Conservation (phyloP, 2,888 invertebrate species). For the Zaprionus lineosus region DNA sequence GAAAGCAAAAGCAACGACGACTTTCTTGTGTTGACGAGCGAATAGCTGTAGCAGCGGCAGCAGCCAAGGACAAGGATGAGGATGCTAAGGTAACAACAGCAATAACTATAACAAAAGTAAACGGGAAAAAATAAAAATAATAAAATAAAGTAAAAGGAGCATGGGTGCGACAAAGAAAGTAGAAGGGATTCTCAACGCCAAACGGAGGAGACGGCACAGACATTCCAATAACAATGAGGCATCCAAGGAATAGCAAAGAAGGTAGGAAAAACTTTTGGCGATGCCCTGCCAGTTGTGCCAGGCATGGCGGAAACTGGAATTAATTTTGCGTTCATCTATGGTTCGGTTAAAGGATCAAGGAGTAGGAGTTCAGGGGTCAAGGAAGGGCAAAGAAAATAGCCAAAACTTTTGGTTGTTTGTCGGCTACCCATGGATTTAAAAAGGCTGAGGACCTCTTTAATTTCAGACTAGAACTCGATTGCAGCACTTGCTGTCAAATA, state of each 20-base stretch:
- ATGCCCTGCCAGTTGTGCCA: slow-evolving; percentile 32
- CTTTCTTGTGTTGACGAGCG: slow-evolving; percentile 44
- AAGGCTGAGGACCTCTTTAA: slow-evolving; percentile 31
- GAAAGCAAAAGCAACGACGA: slow-evolving; percentile 45
- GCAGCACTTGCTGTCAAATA: slow-evolving; percentile 20
- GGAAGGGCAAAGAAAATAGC: not conserved
- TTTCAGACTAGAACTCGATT: slow-evolving; percentile 29
- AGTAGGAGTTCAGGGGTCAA: slow-evolving; percentile 24
- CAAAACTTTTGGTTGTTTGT: slow-evolving; percentile 63
- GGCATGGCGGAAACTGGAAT: slow-evolving; percentile 65
- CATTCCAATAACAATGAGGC: slow-evolving; percentile 67
- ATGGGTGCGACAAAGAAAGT: slow-evolving; percentile 4
- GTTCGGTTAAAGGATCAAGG: too few relatives aligned
- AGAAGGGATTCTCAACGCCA: too few relatives aligned
- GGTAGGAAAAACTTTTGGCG: slow-evolving; percentile 51
- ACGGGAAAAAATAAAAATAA: slow-evolving; percentile 21
- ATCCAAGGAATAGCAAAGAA: slow-evolving; percentile 37
- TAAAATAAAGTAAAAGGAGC: not conserved
- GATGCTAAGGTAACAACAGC: slow-evolving; percentile 58
- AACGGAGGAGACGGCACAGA: slow-evolving; percentile 26
- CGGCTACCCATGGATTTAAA: slow-evolving; percentile 45
- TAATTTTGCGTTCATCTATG: slow-evolving; percentile 73
- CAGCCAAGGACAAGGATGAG: slow-evolving; percentile 63
- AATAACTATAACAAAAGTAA: slow-evolving; percentile 63
- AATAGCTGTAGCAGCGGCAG: slow-evolving; percentile 13